Evolutionary conservation across 2,888 invertebrate genomes (phyloP).

Genomic region (Dryadula phaetusa): DNA sequence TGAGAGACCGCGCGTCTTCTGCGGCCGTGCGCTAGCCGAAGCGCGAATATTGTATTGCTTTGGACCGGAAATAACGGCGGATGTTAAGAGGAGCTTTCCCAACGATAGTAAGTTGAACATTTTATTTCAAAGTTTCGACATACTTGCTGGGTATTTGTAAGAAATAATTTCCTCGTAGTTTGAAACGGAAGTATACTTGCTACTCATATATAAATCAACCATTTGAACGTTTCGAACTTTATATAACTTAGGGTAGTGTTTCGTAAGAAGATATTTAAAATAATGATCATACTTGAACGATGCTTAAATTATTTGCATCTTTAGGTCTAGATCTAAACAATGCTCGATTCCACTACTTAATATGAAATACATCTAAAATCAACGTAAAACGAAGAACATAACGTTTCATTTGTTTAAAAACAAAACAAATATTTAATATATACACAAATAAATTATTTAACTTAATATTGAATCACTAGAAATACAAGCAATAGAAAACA

Average conservation of each 20-base stretch:
- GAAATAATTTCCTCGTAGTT: neutral
- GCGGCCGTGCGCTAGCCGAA: slow-evolving; percentile 27
- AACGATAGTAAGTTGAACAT: slow-evolving; percentile 4
- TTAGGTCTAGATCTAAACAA: too few relatives aligned
- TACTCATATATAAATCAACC: neutral
- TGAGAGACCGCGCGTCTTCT: slow-evolving; percentile 14
- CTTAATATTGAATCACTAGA: too few relatives aligned
- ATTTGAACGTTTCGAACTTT: neutral
- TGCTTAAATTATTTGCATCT: too few relatives aligned
- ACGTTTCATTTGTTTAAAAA: too few relatives aligned
- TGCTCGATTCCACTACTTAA: too few relatives aligned
- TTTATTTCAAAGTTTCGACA: neutral
- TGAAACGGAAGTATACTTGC: neutral
- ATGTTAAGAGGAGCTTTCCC: slow-evolving; percentile 8
- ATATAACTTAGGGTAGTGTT: neutral
- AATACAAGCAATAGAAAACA: too few relatives aligned
- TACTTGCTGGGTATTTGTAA: neutral
- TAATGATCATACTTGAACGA: too few relatives aligned
- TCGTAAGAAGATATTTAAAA: too few relatives aligned
- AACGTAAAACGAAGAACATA: too few relatives aligned
- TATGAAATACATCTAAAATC: too few relatives aligned
- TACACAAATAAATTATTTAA: too few relatives aligned
- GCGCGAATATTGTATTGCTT: slow-evolving; percentile 22
- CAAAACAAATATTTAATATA: too few relatives aligned
- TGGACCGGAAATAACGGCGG: slow-evolving; percentile 19